Conservation (phyloP, 2,888 invertebrate species). For the Tinea semifulvella region DNA sequence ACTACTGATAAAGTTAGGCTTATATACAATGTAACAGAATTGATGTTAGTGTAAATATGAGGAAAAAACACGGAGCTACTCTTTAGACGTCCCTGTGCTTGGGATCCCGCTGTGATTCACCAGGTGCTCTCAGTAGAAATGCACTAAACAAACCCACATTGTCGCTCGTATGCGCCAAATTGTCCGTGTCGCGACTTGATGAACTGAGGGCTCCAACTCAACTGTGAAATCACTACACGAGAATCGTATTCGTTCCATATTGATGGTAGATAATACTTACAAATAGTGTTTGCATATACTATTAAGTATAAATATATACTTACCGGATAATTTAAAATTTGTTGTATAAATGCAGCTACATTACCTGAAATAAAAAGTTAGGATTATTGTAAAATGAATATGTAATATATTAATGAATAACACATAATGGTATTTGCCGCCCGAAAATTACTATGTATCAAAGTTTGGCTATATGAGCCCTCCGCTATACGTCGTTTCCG, state of each 20-base stretch:
- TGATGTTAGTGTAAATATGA: not conserved
- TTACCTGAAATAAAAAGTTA: too few relatives aligned
- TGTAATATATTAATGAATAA: too few relatives aligned
- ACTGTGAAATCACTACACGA: conserved; percentile 49
- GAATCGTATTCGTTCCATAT: conserved; percentile 2
- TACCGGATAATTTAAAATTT: too few relatives aligned
- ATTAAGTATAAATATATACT: too few relatives aligned
- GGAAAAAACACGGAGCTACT: not conserved
- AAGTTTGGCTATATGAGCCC: not conserved
- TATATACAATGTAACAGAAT: not conserved
- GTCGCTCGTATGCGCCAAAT: conserved; percentile 51
- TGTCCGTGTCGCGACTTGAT: conserved; percentile 53
- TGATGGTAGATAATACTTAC: too few relatives aligned
- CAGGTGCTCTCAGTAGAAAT: conserved; percentile 31
- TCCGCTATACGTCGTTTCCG: not conserved
- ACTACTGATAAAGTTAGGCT: too few relatives aligned
- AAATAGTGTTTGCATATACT: too few relatives aligned
- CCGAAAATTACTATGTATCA: too few relatives aligned
- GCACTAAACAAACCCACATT: conserved; percentile 39
- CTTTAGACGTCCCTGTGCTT: conserved; percentile 27
- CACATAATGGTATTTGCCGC: too few relatives aligned
- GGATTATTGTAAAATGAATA: too few relatives aligned
- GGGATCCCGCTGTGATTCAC: conserved; percentile 37
- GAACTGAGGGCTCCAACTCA: conserved; percentile 50
- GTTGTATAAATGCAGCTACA: too few relatives aligned